Evolutionary conservation across 1,140 invertebrate species (phyloP), one percentile per base, ranked within the genome.

Genomic region (Amyelois transitella): DNA sequence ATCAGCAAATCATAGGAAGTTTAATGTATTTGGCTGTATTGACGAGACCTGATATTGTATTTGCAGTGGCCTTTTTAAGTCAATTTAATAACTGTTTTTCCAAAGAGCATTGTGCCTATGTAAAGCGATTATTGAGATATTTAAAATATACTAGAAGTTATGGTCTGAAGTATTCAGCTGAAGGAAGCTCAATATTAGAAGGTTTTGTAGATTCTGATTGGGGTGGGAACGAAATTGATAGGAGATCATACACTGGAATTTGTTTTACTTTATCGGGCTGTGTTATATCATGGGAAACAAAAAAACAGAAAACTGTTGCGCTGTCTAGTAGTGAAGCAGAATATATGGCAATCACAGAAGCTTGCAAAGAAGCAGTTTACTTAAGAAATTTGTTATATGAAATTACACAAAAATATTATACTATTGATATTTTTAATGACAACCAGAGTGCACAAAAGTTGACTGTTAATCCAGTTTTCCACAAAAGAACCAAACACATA

Each of bases 171-270:
- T 61, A 48, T 61, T n/a, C n/a, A n/a, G n/a, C n/a, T n/a, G 53
- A 38, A 10, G 50, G 54, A 21, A 45, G 32, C 51, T 10, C 43
- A 21, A 18, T 14, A 48, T 14, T 76, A 53, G 8, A 55, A 21
- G 64, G 81, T 49, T 64, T 62, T 62, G 62, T 69, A 20, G 88
- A 89, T 65, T 75, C 80, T 6, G 80, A 82, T 48, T 83, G 76
- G 68, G 71, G 52, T 17, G 51, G 67, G 49, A 51, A 64, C 64
- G 32, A 21, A 0, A 43, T 64, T 2, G 71, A 77, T 58, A 28
- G 71, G 45, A 64, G 43, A 60, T 84, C 84, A 17, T 81, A 65
- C 58, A 75, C 76, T n/a, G 86, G 83, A 5, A 85, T 70, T 67
- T 55, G 64, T 18, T 75, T 81, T 54, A 49, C 60, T 18, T 50